Conservation (phyloP, 2,888 invertebrate species). For the Helicoverpa assulta region DNA sequence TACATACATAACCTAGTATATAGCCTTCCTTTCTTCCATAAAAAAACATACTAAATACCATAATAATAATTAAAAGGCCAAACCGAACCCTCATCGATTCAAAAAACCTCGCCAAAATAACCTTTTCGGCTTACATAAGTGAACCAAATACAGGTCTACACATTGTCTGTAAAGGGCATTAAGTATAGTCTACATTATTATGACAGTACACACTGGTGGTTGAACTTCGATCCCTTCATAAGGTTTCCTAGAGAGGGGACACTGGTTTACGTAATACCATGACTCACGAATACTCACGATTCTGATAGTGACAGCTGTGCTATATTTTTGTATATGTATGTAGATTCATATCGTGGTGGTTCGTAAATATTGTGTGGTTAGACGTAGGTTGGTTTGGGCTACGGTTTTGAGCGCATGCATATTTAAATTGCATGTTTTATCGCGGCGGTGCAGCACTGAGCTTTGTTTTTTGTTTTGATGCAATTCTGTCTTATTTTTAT, state of each 20-base stretch:
- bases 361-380: constrained; percentile 15
- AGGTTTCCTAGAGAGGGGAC: constrained; percentile 64
- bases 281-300: constrained; percentile 55
- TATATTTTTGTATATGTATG: constrained; percentile 21
- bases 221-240: constrained; percentile 61
- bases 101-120: constrained; percentile 1
- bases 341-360: constrained; percentile 26
- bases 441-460: not conserved
- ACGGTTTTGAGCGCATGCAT: not conserved
- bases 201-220: constrained; percentile 30
- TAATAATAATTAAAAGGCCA: constrained; percentile 3
- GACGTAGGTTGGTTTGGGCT: not conserved
- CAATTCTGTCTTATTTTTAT: not conserved
- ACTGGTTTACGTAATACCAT: constrained; percentile 50
- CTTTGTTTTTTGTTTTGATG: not conserved
- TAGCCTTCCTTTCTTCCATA: not conserved
- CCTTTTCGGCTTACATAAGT: constrained; percentile 16
- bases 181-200: constrained; percentile 38
- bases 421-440: constrained; percentile 5
- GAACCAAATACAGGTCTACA: constrained; percentile 3
- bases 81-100: constrained; percentile 26
- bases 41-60: constrained; percentile 1
- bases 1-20: not conserved
- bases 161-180: constrained; percentile 36
- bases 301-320: constrained; percentile 48